Percentiles rank a stretch among this genome's conserved stretches.
These are phyloP conservation scores for Anguilla marmorata DNA, from an alignment of 2,797 vertebrate species.

Conservation along the genomic window DNA sequence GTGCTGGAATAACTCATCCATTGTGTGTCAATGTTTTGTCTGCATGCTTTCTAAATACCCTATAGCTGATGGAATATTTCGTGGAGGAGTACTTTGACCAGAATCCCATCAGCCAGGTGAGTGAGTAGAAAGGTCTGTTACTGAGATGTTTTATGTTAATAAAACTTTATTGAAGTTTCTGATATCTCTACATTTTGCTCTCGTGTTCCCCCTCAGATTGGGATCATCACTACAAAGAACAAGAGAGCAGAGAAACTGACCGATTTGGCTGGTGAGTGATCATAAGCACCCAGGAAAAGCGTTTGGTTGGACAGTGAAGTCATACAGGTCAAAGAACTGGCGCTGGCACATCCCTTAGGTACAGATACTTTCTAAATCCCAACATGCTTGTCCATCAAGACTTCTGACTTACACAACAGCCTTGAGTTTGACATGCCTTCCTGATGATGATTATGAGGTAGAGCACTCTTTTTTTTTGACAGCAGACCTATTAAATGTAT, in stretches of 20 bases:
- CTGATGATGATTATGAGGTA: no score
- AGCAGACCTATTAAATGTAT: no score
- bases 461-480: no score
- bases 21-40: neutral
- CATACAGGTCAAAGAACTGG: neutral
- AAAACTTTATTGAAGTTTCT: neutral
- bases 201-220: slow-evolving; percentile 72
- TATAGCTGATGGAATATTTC: slow-evolving; percentile 89
- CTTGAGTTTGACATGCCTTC: no score
- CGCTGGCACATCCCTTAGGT: neutral
- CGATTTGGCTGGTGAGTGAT: slow-evolving; percentile 85
- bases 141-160: neutral
- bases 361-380: neutral
- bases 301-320: neutral
- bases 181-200: neutral
- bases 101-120: slow-evolving; percentile 97
- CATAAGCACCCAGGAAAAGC: neutral
- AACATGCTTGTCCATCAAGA: no score
- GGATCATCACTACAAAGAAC: slow-evolving; percentile 90
- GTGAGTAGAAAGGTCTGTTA: slow-evolving; percentile 25
- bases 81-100: slow-evolving; percentile 97
- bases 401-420: no score
- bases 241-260: slow-evolving; percentile 96
- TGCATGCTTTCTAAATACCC: slow-evolving; percentile 17
- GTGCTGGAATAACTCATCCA: neutral